phyloP scores from a whole-genome alignment of 2,113 vertebrate genomes.

The Astatoreochromis straeleni region DNA sequence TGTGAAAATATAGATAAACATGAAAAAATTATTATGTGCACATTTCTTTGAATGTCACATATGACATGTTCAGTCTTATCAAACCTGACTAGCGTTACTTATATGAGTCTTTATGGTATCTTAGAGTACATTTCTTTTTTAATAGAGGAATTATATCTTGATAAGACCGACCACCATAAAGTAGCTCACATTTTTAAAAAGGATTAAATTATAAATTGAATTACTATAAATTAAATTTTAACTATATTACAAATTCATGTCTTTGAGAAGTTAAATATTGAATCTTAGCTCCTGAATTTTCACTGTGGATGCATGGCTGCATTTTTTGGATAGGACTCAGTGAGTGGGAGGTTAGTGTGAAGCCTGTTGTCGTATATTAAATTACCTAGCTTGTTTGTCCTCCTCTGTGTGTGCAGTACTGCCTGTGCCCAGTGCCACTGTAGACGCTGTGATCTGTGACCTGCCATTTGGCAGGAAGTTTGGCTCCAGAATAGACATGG shows the following conservation, averaged over 20 bases:
- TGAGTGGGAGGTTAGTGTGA: background rate
- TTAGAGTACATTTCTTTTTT: background rate
- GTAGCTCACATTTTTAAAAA: background rate
- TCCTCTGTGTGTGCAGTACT: slow-evolving; percentile 63
- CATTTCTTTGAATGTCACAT: background rate
- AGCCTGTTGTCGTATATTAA: background rate
- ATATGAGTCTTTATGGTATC: background rate
- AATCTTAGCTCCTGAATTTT: background rate
- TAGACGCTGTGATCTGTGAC: slow-evolving; percentile 83
- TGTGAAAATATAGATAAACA: background rate
- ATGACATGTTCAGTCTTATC: background rate
- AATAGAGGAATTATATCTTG: rapidly evolving
- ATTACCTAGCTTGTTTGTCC: background rate
- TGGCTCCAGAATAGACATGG: slow-evolving; percentile 70
- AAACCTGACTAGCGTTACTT: background rate
- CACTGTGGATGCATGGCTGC: background rate
- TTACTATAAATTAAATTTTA: background rate
- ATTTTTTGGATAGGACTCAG: background rate
- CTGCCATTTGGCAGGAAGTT: slow-evolving; percentile 93
- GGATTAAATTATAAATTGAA: background rate
- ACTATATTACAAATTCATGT: background rate
- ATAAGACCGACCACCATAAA: background rate
- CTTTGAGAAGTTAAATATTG: background rate
- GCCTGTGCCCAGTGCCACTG: slow-evolving; percentile 74
- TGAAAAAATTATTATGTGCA: background rate